These are phyloP conservation scores for Deroplatys truncata DNA, from an alignment of 2,888 invertebrate genomes.

Conservation along the genomic window DNA sequence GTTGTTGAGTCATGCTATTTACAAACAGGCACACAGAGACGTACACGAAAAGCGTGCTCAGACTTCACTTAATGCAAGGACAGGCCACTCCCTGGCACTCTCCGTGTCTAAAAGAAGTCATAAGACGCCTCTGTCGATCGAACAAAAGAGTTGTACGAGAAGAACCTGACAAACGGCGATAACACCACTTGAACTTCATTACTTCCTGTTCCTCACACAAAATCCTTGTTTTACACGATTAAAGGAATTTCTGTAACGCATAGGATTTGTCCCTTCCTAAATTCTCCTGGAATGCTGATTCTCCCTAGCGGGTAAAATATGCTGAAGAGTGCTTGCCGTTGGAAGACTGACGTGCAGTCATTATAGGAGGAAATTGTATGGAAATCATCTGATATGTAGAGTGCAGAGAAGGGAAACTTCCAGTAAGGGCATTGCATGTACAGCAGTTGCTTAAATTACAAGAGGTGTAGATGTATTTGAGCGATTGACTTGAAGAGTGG, in stretches of 20 bases:
- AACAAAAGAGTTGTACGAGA: neutral
- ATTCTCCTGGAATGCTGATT: neutral
- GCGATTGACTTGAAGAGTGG: too few species aligned
- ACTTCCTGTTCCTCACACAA: neutral
- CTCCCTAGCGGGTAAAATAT: neutral
- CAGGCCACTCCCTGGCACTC: neutral
- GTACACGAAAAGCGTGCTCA: neutral
- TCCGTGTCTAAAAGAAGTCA: neutral
- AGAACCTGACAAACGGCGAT: neutral
- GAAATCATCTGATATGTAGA: too few species aligned
- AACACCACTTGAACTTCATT: neutral
- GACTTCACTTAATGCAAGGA: neutral
- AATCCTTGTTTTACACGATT: neutral
- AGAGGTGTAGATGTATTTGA: too few species aligned
- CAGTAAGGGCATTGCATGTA: too few species aligned
- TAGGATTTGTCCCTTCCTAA: neutral
- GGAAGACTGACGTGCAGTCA: neutral
- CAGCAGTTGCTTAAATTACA: too few species aligned
- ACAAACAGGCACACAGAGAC: too few species aligned
- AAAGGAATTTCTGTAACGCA: neutral
- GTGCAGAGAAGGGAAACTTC: too few species aligned
- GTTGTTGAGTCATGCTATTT: too few species aligned
- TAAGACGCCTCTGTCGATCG: neutral
- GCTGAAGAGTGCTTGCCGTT: neutral
- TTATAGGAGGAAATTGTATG: neutral